Evolutionary conservation across 1,140 invertebrate genomes (phyloP).

Genomic region (Aphidius ervi): DNA sequence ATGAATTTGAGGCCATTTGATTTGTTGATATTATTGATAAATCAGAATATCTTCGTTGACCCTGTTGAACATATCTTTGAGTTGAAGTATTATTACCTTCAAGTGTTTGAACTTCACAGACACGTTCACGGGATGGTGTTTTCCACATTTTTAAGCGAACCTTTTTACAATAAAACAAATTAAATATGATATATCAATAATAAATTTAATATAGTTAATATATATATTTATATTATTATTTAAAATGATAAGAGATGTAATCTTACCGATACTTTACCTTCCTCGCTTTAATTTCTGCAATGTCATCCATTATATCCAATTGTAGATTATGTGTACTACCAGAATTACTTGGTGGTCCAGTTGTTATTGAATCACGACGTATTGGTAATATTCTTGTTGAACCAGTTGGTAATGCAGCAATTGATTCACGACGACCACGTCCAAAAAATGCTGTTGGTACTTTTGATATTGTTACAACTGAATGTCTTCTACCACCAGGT

Average conservation of each 20-base stretch:
- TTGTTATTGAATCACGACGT: conserved; percentile 51
- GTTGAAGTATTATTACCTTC: conserved; percentile 57
- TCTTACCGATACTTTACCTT: conserved; percentile 54
- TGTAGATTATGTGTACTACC: conserved; percentile 78
- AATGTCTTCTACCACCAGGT: conserved; percentile 71
- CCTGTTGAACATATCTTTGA: conserved; percentile 56
- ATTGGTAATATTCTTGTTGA: conserved; percentile 46
- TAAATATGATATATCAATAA: neutral
- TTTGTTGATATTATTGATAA: conserved; percentile 57
- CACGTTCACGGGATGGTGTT: conserved; percentile 67
- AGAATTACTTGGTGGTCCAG: conserved; percentile 63
- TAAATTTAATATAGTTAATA: neutral
- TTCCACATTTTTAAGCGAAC: conserved; percentile 77
- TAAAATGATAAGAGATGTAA: neutral
- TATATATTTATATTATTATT: neutral
- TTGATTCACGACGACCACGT: conserved; percentile 70
- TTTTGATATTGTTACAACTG: conserved; percentile 77
- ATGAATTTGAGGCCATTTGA: conserved; percentile 46
- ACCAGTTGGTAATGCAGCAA: conserved; percentile 66
- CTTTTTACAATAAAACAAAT: conserved; percentile 24
- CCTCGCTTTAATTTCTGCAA: conserved; percentile 66
- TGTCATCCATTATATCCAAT: conserved; percentile 82
- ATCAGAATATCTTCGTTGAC: conserved; percentile 68
- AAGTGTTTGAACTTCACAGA: conserved; percentile 74
- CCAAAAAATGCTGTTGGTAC: conserved; percentile 72